Percentiles rank a stretch among this genome's conserved stretches.
Evolutionary conservation across 2,113 vertebrate genomes (phyloP).

Genomic region (Apodemus sylvaticus): DNA sequence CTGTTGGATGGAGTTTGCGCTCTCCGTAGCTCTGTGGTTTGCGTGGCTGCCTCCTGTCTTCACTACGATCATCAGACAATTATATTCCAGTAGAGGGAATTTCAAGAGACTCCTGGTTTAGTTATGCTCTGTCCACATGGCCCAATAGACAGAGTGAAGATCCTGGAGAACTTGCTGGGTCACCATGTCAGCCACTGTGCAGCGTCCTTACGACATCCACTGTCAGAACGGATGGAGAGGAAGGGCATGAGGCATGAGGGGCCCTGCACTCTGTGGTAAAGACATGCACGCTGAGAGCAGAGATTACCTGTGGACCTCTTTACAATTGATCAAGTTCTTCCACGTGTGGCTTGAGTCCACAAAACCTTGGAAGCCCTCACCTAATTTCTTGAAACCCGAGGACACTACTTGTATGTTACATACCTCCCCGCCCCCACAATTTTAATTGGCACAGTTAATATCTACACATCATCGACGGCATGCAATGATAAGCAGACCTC

Average conservation of each 20-base stretch:
- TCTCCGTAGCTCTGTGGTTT: neutral
- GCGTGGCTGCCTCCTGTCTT: neutral
- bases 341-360: neutral
- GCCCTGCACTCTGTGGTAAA: neutral
- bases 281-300: neutral
- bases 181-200: neutral
- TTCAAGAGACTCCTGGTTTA: conserved; percentile 34
- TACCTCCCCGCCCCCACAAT: no score
- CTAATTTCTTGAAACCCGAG: neutral
- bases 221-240: neutral
- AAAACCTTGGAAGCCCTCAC: neutral
- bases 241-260: neutral
- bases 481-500: no score
- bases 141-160: neutral
- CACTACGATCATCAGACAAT: neutral
- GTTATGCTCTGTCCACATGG: neutral
- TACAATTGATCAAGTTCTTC: neutral
- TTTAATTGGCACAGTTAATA: neutral
- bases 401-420: neutral
- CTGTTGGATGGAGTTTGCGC: neutral
- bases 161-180: neutral
- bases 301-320: no score
- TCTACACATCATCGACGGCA: neutral
- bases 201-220: neutral
- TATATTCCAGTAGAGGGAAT: neutral